Base-by-base conservation (phyloP, 2,888 invertebrate species). In the Herminia tarsipennalis region DNA sequence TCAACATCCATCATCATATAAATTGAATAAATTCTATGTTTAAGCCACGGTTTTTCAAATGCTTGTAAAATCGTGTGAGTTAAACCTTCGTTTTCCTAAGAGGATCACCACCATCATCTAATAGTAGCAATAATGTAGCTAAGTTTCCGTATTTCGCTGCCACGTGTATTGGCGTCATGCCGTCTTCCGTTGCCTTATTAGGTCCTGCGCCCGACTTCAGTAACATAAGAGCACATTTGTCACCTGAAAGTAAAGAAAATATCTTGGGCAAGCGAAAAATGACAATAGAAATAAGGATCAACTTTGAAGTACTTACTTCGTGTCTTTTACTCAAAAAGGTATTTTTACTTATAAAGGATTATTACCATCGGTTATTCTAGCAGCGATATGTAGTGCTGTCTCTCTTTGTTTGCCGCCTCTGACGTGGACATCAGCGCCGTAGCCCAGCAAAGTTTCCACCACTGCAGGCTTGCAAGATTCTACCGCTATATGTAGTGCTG, bases 151-250 rank as follows among this genome's bases (percentile, higher is more conserved):
- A 95, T 64, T 96, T 94, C 0, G 99, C 97, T 0, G 99, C 98
- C 10, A 99, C 98, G 78, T 99, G 99, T 2, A 99, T 96, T 0
- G 99, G 98, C 0, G 99, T 99, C 89, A 98, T 97, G 1, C 99
- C 98, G 83, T 99, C 98, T 81, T 98, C 97, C 47, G 98, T 98
- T 2, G 96, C 95, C 52, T 98, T 94, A 88, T 99, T 99, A 0
- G 99, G 98, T 48, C 98, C 97, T 5, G 99, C 99, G 0, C 99
- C 99, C 2, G 98, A 98, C 85, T 99, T 99, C 22, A 99, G 92
- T 55, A 99, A 91, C 98, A 99, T 99, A 64, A 99, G 93, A 2
- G 98, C 99, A 86, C 99, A 99, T 65, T 91, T 91, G 48, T 91
- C 91, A 37, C 91, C 91, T 90, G 59, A 0, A 43, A 8, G 17